Evolutionary conservation across 2,888 invertebrate species (phyloP).

Genomic region (Drosophila nigricruria): DNA sequence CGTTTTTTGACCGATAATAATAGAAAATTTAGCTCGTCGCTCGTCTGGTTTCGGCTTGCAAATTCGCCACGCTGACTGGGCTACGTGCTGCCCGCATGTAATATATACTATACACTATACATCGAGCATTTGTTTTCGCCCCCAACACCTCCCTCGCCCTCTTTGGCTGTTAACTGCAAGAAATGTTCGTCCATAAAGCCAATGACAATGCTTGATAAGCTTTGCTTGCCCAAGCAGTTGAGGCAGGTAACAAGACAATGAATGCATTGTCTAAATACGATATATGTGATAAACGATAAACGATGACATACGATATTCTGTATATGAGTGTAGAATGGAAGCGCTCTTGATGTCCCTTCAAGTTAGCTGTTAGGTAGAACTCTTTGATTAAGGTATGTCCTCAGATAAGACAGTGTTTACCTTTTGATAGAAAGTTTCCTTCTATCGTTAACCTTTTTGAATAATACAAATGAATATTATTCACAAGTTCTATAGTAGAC

Average conservation of each 20-base stretch:
- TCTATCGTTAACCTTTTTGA: not conserved
- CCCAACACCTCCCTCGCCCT: not conserved
- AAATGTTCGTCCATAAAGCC: conserved; percentile 8
- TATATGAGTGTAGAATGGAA: no score
- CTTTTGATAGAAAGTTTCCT: not conserved
- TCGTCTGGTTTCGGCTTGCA: conserved; percentile 39
- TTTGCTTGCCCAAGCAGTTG: conserved; percentile 17
- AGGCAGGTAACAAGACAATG: conserved; percentile 27
- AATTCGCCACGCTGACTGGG: conserved; percentile 56
- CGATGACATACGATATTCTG: not conserved
- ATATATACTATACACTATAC: conserved; percentile 18
- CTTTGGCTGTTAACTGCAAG: conserved; percentile 12
- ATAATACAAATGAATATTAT: no score
- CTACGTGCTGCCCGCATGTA: conserved; percentile 56
- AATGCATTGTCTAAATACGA: conserved; percentile 9
- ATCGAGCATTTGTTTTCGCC: conserved; percentile 3
- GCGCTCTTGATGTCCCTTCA: not conserved
- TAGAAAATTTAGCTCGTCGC: conserved; percentile 40
- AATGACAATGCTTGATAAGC: conserved; percentile 23
- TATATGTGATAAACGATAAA: not conserved
- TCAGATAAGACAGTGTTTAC: not conserved
- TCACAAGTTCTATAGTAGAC: no score
- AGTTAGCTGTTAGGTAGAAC: not conserved
- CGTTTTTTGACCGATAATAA: conserved; percentile 47
- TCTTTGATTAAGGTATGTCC: not conserved